Evolutionary conservation across 2,888 invertebrate genomes (phyloP), one percentile per base, ranked within the genome.

Genomic region (Lagria hirta): DNA sequence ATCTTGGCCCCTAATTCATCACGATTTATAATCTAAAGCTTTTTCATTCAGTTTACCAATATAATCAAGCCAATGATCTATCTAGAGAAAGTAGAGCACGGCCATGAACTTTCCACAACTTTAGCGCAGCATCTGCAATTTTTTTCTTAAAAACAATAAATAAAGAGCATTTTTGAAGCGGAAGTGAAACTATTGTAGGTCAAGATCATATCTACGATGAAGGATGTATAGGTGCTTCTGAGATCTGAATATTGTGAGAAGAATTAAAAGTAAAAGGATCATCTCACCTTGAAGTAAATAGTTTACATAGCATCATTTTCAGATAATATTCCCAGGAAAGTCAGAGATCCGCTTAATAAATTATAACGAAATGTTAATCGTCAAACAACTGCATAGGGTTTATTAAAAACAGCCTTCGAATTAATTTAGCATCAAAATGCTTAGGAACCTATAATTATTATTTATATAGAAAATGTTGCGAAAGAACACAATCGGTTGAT

Each of bases 61-160:
- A n/a, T n/a, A n/a, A n/a, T n/a, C n/a, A 11, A 29, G 14, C 15
- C 15, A 10, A 11, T 29, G 4, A 7, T 7, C 24, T 4, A 24
- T 5, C 3, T 52, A 47, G 55, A 54, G 61, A 61, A 60, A 61
- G 61, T 61, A 44, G 58, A 58, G 43, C 57, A 24, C 52, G 59
- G 57, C 61, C 61, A 26, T 61, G 61, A 61, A 61, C 61, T 60
- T 58, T 61, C 58, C 42, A 48, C 13, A 21, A 18, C 8, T 43
- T 36, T 29, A 43, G 20, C 37, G 26, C n/a, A 14, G 13, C 32
- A 37, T 29, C 43, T 20, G 22, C 10, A 15, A n/a, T n/a, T 24
- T 14, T 3, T 10, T 14, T 37, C 21, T 33, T 27, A 26, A 26
- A 15, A 34, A 17, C n/a, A 38, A 28, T 29, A 17, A 12, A 16